Base-by-base conservation (phyloP, 2,797 vertebrate species). In the Gila robusta region DNA sequence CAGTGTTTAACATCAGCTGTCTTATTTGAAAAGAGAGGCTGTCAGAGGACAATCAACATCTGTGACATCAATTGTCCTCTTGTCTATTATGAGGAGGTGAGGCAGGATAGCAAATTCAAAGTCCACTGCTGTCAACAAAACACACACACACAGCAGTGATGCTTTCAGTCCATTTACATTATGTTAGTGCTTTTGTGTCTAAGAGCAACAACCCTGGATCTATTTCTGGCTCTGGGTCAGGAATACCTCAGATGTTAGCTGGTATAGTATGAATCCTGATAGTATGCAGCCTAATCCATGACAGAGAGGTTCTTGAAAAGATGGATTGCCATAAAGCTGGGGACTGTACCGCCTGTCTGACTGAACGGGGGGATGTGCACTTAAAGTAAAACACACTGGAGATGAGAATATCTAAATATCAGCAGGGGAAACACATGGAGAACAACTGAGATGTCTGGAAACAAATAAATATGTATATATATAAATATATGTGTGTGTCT, bases 221-320 rank as follows among this genome's bases (percentile, higher is more conserved):
- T 89, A 73, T 91, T 89, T 87, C 47, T 83, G 89, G 78, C 89
- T 88, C 8, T 35, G 41, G 64, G 81, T 80, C 70, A 82, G 78
- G 44, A 69, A 90, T 90, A 82, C 82, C 80, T 83, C 8, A 54
- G 81, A 54, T 88, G 86, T 82, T 89, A 86, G 88, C 76, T 89
- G 82, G 81, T 89, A 81, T 23, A 79, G 39, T 47, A 70, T 87
- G 85, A 87, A 70, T 87, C 83, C 86, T 81, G 66, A 79, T 49
- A 87, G 79, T 47, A 89, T 87, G 87, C 81, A 87, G 85, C 82
- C 54, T 85, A 87, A 91, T 91, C 86, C 87, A 82, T 81, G 89
- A 81, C 80, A 80, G 87, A 86, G 82, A 59, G 73, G 49, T 87
- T 87, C 81, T 70, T 86, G 83, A 87, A 87, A 89, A 85, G 88